phyloP scores from a whole-genome alignment of 2,888 invertebrate species.

The Philereme vetulata region DNA sequence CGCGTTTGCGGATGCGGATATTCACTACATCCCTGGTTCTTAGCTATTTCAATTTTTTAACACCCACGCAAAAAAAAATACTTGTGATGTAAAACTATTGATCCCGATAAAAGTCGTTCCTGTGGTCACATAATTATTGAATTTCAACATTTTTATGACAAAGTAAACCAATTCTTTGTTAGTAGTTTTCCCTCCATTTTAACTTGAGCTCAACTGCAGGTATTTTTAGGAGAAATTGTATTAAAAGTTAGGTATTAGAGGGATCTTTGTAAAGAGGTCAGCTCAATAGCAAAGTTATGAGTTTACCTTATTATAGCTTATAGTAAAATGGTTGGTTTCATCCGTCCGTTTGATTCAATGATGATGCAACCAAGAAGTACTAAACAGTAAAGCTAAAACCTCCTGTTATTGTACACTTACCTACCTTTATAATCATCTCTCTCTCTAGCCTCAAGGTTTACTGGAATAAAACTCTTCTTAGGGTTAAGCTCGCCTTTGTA shows the following conservation, averaged over 20 bases:
- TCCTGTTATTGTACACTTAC: no score
- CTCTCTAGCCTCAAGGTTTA: no score
- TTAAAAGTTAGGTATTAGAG: constrained; percentile 4
- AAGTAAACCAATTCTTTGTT: background rate
- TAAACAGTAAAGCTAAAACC: no score
- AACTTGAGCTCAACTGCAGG: constrained; percentile 7
- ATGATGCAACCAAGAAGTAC: no score
- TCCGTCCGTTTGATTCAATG: background rate
- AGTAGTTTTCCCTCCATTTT: constrained; percentile 11
- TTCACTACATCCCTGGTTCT: no score
- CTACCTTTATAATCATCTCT: no score
- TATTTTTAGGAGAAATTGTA: constrained; percentile 1
- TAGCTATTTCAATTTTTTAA: no score
- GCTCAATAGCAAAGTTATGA: constrained; percentile 15
- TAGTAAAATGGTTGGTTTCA: background rate
- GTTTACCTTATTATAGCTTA: constrained; percentile 9
- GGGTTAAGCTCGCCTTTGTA: no score
- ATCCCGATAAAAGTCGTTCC: background rate
- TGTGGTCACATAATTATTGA: constrained; percentile 9
- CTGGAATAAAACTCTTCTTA: no score
- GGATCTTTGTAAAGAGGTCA: constrained; percentile 9
- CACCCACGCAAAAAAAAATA: no score
- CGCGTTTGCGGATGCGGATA: no score
- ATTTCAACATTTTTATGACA: background rate
- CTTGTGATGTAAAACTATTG: no score